phyloP scores from a whole-genome alignment of 2,797 vertebrate species.

The Amniataba percoides region DNA sequence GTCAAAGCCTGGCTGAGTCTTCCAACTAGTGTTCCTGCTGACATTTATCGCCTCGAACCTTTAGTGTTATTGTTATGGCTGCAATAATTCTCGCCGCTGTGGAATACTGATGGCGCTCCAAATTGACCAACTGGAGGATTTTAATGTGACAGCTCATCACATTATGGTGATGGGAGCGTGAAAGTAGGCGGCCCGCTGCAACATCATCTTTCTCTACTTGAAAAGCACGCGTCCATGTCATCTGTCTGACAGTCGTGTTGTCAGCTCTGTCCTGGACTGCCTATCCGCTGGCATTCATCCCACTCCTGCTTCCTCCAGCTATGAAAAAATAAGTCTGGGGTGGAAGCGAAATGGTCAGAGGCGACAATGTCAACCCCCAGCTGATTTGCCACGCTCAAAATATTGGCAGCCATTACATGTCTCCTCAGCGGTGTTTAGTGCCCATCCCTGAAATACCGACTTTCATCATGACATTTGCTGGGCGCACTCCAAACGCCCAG shows the following conservation, averaged over 20 bases:
- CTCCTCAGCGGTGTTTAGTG: constrained; percentile 61
- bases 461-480: constrained; percentile 76
- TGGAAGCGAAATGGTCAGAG: constrained; percentile 50
- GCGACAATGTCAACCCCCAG: constrained; percentile 60
- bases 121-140: constrained; percentile 71
- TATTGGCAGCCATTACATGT: constrained; percentile 69
- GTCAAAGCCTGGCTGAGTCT: constrained; percentile 42
- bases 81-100: constrained; percentile 56
- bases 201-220: constrained; percentile 49
- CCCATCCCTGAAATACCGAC: constrained; percentile 62
- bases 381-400: constrained; percentile 64
- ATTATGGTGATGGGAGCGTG: constrained; percentile 67
- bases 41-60: constrained; percentile 72
- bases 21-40: constrained; percentile 62
- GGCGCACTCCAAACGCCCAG: constrained; percentile 61
- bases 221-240: constrained; percentile 46
- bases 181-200: constrained; percentile 54
- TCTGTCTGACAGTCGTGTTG: constrained; percentile 50
- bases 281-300: constrained; percentile 52
- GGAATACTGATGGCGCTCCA: constrained; percentile 45
- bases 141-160: constrained; percentile 73
- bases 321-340: constrained; percentile 42
- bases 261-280: constrained; percentile 43
- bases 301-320: constrained; percentile 46
- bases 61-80: constrained; percentile 80